Conservation (phyloP, 2,797 vertebrate species). For the Falco columbarius region DNA sequence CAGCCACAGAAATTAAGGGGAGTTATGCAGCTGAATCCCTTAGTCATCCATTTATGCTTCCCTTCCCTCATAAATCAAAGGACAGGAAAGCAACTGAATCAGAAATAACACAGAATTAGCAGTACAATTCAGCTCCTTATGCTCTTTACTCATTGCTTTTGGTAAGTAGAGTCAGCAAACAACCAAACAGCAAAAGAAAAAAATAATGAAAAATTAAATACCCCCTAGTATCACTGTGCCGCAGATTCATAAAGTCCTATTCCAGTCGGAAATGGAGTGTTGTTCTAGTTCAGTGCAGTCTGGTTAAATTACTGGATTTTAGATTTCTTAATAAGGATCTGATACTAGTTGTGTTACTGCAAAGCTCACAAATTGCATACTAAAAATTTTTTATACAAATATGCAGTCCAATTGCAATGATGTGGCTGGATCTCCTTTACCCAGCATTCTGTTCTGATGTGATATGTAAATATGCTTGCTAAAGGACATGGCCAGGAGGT, state of each 20-base stretch:
- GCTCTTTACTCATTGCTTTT: background rate
- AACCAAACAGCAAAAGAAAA: background rate
- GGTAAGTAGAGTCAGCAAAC: background rate
- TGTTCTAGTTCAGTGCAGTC: background rate
- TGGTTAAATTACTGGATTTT: background rate
- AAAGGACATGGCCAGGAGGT: background rate
- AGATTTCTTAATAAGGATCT: background rate
- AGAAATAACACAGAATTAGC: slow-evolving; percentile 36
- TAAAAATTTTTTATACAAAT: background rate
- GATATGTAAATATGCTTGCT: background rate
- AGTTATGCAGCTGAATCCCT: slow-evolving; percentile 24
- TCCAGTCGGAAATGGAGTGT: background rate
- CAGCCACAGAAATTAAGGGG: slow-evolving; percentile 25
- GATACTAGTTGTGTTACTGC: background rate
- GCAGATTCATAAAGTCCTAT: background rate
- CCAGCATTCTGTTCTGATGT: background rate
- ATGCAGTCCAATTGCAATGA: background rate
- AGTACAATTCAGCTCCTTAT: background rate
- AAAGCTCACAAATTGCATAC: background rate
- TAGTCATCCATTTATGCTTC: slow-evolving; percentile 41
- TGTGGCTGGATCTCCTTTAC: background rate
- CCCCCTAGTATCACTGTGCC: background rate
- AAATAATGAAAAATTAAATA: background rate
- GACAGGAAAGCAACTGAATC: slow-evolving; percentile 49
- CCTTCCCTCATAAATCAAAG: slow-evolving; percentile 42